Percentiles rank a stretch among this genome's conserved stretches.
phyloP scores from a whole-genome alignment of 1,140 invertebrate genomes.

The Zaprionus davidi region DNA sequence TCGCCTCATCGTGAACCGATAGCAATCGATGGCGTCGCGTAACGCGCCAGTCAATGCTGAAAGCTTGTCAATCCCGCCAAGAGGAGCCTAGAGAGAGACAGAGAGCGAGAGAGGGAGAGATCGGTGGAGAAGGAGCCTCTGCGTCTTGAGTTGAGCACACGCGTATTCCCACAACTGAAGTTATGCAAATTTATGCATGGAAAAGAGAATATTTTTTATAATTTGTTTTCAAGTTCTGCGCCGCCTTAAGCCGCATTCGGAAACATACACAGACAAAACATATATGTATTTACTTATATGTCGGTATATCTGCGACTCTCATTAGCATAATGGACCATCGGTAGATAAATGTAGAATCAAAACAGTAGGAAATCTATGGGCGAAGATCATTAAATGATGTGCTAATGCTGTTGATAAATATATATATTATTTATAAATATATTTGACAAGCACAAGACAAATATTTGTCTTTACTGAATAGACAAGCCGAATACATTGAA shows the following conservation, averaged over 20 bases:
- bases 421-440: slow-evolving; percentile 38
- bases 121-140: background rate
- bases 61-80: slow-evolving; percentile 64
- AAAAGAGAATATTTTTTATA: slow-evolving; percentile 59
- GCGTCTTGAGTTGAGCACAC: slow-evolving; percentile 15
- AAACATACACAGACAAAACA: background rate
- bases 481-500: slow-evolving; percentile 10
- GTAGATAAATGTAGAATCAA: slow-evolving; percentile 41
- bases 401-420: slow-evolving; percentile 53
- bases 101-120: background rate
- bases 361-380: slow-evolving; percentile 42
- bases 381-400: slow-evolving; percentile 71
- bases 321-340: slow-evolving; percentile 73
- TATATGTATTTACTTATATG: too few species aligned
- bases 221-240: slow-evolving; percentile 67
- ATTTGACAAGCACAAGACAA: slow-evolving; percentile 61
- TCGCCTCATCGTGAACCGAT: slow-evolving; percentile 50
- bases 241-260: slow-evolving; percentile 48
- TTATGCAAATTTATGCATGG: slow-evolving; percentile 73
- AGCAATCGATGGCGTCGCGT: slow-evolving; percentile 70
- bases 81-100: slow-evolving; percentile 9
- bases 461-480: slow-evolving; percentile 59
- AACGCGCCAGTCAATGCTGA: slow-evolving; percentile 66
- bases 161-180: slow-evolving; percentile 58
- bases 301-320: slow-evolving; percentile 15